Evolutionary conservation across 2,888 invertebrate species (phyloP), one percentile per base, ranked within the genome.

Genomic region (Papilio elwesi): DNA sequence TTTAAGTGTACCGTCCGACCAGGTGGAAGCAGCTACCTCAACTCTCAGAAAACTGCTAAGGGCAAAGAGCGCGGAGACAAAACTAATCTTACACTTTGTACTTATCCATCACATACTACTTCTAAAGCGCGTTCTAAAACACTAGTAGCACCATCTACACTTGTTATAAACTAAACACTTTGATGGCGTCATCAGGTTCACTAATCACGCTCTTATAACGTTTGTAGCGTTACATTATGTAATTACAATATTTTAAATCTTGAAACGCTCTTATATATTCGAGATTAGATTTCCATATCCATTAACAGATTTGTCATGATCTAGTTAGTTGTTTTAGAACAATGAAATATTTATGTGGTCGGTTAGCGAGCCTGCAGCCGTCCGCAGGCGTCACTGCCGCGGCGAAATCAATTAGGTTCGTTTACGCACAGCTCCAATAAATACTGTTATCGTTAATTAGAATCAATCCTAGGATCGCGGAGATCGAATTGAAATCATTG

Each of bases 381-480:
- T 16, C 43, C 15, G 26, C 81, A 79, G 75, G 75, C 79, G 82
- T 81, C 81, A 81, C 80, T 80, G 81, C 81, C 83, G 82, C 83
- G 87, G 86, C 84, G 81, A 88, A 92, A 92, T 92, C 92, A 92
- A 93, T 93, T 92, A 90, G 87, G 87, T 90, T 87, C 88, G 89
- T 92, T 92, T 89, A 91, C 89, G 85, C 90, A 87, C 88, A 87
- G 88, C 85, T 88, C 88, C 89, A 91, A 93, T 92, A 92, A 93
- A 93, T 93, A 93, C 86, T 87, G 87, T 85, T 93, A 92, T 93
- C 92, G 88, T 90, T 93, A 93, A 93, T 93, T 92, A 92, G 91
- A 92, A 93, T 93, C 93, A 92, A 92, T 92, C 91, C 90, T 87
- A 85, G 88, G 90, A 90, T 91, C 88, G 89, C 82, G 81, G 84